Conservation (phyloP, 2,888 invertebrate genomes). For the Bembecia ichneumoniformis region DNA sequence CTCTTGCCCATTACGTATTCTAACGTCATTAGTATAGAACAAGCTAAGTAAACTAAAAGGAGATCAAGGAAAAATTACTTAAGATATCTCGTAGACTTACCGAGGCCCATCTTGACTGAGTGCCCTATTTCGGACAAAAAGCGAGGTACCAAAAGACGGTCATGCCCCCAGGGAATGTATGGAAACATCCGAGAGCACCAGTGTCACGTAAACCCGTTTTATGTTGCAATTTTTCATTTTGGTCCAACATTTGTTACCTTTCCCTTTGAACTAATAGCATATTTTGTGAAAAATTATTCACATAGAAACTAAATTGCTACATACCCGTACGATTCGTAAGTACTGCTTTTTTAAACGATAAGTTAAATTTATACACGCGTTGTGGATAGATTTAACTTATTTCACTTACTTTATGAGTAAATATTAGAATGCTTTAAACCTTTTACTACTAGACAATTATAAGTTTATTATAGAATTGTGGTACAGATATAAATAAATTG, state of each 20-base stretch:
- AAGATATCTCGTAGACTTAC: conserved; percentile 11
- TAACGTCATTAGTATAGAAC: too few species aligned
- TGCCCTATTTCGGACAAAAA: conserved; percentile 26
- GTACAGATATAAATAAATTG: too few species aligned
- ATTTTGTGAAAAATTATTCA: background rate
- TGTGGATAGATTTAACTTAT: too few species aligned
- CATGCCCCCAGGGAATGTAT: conserved; percentile 6
- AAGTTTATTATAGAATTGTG: too few species aligned
- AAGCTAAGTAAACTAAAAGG: background rate
- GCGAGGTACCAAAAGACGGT: background rate
- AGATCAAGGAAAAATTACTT: background rate
- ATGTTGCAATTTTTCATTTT: conserved; percentile 51
- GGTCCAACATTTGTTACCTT: conserved; percentile 22
- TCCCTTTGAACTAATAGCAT: conserved; percentile 13
- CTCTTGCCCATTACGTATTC: too few species aligned
- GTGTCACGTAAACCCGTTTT: conserved; percentile 16
- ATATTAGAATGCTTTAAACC: too few species aligned
- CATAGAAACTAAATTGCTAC: too few species aligned
- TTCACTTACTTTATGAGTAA: too few species aligned
- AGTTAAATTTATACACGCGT: too few species aligned
- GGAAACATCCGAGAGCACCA: conserved; percentile 8
- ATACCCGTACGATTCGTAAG: too few species aligned
- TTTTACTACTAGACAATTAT: too few species aligned
- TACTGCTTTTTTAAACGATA: too few species aligned
- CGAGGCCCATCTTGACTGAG: conserved; percentile 40